These are phyloP conservation scores for Lagocephalus sceleratus DNA, from an alignment of 2,797 vertebrate species.

Conservation along the genomic window DNA sequence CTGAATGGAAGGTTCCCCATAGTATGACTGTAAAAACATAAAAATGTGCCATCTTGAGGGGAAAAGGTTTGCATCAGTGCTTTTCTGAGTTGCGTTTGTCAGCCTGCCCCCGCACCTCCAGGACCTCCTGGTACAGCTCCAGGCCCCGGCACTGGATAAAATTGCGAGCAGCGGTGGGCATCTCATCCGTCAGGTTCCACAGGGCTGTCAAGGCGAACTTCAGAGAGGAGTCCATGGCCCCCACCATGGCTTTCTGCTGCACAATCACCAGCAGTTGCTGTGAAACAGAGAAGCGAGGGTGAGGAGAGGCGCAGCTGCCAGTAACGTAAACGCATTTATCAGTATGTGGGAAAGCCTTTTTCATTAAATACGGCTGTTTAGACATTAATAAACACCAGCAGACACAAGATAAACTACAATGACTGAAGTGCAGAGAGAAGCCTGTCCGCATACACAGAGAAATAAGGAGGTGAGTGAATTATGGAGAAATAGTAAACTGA, in stretches of 20 bases:
- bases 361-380: background rate
- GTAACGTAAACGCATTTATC: too few species aligned
- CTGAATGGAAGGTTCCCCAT: slow-evolving; percentile 84
- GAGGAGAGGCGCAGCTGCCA: background rate
- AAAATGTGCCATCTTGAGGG: slow-evolving; percentile 1
- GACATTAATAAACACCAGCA: background rate
- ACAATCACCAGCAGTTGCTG: slow-evolving; percentile 92
- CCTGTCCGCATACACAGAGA: slow-evolving; percentile 17
- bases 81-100: background rate
- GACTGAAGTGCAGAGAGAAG: slow-evolving; percentile 8
- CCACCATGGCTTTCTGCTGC: slow-evolving; percentile 89
- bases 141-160: slow-evolving; percentile 92
- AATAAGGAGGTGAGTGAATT: slow-evolving; percentile 14
- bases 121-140: slow-evolving; percentile 91
- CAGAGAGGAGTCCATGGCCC: slow-evolving; percentile 87
- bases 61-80: background rate
- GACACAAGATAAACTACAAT: background rate
- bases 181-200: slow-evolving; percentile 96
- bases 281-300: slow-evolving; percentile 1
- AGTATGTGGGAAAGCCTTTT: too few species aligned
- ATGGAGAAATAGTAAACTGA: slow-evolving; percentile 22
- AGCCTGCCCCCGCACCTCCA: slow-evolving; percentile 78
- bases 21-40: slow-evolving; percentile 81
- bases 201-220: slow-evolving; percentile 91
- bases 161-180: slow-evolving; percentile 83